These are phyloP conservation scores for Hippocampus barbouri DNA, from an alignment of 2,113 vertebrate species.

Conservation along the genomic window DNA sequence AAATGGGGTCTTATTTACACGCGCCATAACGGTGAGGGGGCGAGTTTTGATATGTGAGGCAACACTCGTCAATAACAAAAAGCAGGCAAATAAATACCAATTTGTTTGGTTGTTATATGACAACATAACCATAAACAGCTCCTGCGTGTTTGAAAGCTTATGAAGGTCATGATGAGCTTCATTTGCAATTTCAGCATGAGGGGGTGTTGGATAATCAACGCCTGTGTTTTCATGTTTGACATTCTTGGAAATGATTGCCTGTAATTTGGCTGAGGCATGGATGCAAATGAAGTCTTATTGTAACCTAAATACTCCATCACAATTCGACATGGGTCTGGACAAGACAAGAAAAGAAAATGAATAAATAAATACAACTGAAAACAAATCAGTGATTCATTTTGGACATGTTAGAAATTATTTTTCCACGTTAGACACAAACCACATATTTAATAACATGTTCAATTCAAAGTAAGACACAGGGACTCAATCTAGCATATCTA, in stretches of 20 bases:
- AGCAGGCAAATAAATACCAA: neutral
- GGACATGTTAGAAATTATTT: neutral
- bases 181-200: neutral
- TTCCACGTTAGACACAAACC: neutral
- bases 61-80: neutral
- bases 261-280: neutral
- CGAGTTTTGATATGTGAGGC: neutral
- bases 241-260: neutral
- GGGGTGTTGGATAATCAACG: neutral
- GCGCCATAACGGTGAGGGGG: neutral
- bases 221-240: neutral
- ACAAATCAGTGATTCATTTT: neutral
- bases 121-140: neutral
- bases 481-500: neutral
- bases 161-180: neutral
- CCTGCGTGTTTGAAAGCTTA: neutral
- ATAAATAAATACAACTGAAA: neutral
- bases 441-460: conserved; percentile 15
- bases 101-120: neutral
- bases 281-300: neutral
- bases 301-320: neutral
- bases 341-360: no score
- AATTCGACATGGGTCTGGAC: neutral
- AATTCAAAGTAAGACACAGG: conserved; percentile 15
- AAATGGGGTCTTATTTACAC: neutral